These are phyloP conservation scores for Eupithecia subfuscata DNA, from an alignment of 2,888 invertebrate genomes.

Conservation along the genomic window DNA sequence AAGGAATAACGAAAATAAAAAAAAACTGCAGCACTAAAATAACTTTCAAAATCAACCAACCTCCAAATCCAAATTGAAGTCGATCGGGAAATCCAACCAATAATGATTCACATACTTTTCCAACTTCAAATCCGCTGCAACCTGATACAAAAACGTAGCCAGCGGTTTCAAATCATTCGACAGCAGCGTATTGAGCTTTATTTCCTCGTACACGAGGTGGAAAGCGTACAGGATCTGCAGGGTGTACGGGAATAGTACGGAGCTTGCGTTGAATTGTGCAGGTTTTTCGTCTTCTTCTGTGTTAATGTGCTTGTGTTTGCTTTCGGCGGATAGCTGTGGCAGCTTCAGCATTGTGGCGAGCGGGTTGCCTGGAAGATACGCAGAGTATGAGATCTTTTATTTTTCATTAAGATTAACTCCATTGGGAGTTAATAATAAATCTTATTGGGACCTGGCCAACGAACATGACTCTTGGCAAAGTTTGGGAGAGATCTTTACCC, in stretches of 20 bases:
- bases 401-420: no score
- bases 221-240: constrained; percentile 90
- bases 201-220: constrained; percentile 95
- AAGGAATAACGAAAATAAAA: background rate
- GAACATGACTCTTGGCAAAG: no score
- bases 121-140: constrained; percentile 90
- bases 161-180: constrained; percentile 87
- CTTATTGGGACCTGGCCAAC: no score
- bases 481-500: no score
- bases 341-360: constrained; percentile 75
- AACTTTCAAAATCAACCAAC: constrained; percentile 2
- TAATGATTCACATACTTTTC: constrained; percentile 90
- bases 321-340: constrained; percentile 46
- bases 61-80: constrained; percentile 75
- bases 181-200: constrained; percentile 90
- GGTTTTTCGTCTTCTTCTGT: constrained; percentile 57
- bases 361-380: constrained; percentile 53
- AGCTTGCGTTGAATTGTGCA: constrained; percentile 84
- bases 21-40: background rate
- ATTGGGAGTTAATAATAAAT: no score
- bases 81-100: constrained; percentile 91
- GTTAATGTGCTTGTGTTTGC: constrained; percentile 43
- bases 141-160: constrained; percentile 88
- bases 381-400: no score
- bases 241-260: constrained; percentile 89